Percentiles rank a stretch among this genome's conserved stretches.
Conservation (phyloP, 2,797 vertebrate genomes). For the Bufotes viridis region DNA sequence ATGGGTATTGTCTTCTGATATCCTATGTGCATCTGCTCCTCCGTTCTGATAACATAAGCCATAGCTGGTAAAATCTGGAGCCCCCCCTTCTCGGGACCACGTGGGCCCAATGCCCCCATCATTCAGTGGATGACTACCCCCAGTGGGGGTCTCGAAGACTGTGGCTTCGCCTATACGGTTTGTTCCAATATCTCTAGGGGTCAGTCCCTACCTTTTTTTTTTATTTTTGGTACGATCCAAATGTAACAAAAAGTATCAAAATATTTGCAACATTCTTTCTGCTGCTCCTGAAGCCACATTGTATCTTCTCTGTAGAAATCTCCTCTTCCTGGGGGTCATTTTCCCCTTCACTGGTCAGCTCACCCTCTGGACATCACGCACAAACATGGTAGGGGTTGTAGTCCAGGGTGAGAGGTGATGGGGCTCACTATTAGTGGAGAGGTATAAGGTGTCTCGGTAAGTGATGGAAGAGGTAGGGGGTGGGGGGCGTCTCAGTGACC, state of each 20-base stretch:
- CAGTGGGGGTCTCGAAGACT: background rate
- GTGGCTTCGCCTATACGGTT: background rate
- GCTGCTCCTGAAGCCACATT: background rate
- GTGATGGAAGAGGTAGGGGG: conserved; percentile 33
- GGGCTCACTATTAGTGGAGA: conserved; percentile 32
- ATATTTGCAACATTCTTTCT: background rate
- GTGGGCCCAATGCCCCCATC: too few species aligned
- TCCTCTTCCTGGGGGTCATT: conserved; percentile 16
- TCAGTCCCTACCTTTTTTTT: background rate
- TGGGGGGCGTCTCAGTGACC: conserved; percentile 5
- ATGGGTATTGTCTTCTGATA: background rate
- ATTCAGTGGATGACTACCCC: background rate
- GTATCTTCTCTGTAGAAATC: background rate
- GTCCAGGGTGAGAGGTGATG: conserved; percentile 53
- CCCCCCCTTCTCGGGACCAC: background rate
- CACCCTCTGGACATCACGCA: conserved; percentile 37
- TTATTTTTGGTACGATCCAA: background rate
- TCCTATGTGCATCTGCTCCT: background rate
- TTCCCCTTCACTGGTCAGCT: conserved; percentile 49
- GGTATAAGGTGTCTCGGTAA: conserved; percentile 57
- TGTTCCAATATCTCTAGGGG: background rate
- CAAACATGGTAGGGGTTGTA: conserved; percentile 13
- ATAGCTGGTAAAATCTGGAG: background rate
- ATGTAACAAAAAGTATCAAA: background rate
- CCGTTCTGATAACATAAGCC: background rate